Base-by-base conservation (phyloP, 2,888 invertebrate species). In the Stenichneumon culpator region DNA sequence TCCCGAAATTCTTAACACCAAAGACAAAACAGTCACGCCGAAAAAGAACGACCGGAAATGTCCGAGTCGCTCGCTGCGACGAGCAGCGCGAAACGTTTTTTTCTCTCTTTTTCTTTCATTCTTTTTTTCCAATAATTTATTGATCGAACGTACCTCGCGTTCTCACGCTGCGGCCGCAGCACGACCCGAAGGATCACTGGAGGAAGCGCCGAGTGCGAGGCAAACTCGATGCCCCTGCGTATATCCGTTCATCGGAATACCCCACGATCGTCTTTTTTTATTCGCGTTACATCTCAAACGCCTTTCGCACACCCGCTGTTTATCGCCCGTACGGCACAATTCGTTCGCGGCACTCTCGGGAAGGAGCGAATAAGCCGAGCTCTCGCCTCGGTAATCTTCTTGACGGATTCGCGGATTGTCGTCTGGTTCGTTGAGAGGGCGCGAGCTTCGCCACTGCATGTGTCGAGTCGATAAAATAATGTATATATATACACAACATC, bases 101-200 rank as follows among this genome's bases (percentile, higher is more conserved):
- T 72, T 67, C 11, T 7, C 68, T 63, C 19, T 14, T 5, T 57
- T 28, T 73, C 5, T 68, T 69, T 73, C 44, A 44, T 70, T 65
- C 32, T 16, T 72, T 63, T 72, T 89, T 88, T 87, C 79, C 88
- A 88, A 91, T 91, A 91, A 91, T 90, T 91, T 91, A 91, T 91
- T 91, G 91, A 91, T 91, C 91, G 90, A 67, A 83, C 72, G 82
- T 89, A 90, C 91, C 90, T 90, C 88, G 89, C 89, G 88, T 90
- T 90, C 89, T 89, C 89, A 90, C 89, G 86, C 86, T 86, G 88
- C 84, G 82, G 78, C 77, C 68, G 81, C 82, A 75, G 82, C 79
- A 54, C 74, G 70, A 54, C 54, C 63, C 65, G 75, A 28, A 80
- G 70, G 75, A 86, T 77, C 70, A 79, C 83, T 52, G 72, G 79